These are phyloP conservation scores for Onychomys leucogaster DNA, from an alignment of 2,797 vertebrate species.

Conservation along the genomic window DNA sequence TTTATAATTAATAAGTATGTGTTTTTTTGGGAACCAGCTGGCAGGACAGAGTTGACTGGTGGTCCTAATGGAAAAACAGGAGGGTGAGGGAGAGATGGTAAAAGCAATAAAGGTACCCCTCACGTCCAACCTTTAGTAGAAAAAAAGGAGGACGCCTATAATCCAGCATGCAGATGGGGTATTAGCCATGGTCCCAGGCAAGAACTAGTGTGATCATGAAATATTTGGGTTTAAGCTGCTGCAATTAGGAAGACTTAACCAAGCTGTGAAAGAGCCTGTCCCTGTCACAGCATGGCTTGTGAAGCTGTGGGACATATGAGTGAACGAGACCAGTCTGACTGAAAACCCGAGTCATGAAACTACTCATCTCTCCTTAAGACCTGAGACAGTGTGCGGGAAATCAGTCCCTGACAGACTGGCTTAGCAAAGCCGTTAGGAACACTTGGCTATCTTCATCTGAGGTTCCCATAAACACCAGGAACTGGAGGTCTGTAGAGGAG, in stretches of 20 bases:
- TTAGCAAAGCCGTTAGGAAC: background rate
- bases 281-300: background rate
- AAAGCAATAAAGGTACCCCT: background rate
- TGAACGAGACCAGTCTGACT: background rate
- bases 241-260: background rate
- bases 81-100: background rate
- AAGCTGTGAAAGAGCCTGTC: background rate
- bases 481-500: background rate
- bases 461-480: background rate
- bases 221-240: background rate
- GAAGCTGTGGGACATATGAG: background rate
- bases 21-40: too few species aligned
- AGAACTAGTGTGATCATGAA: background rate
- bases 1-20: too few species aligned
- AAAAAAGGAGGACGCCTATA: background rate
- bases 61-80: background rate
- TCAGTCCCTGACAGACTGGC: background rate
- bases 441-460: background rate
- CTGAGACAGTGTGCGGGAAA: background rate
- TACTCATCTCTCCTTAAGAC: background rate
- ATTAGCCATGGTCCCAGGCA: background rate
- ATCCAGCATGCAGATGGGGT: background rate
- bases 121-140: background rate
- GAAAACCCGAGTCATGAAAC: background rate
- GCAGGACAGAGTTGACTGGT: background rate